Conservation (phyloP, 2,797 vertebrate species). For the Chrysocyon brachyurus region DNA sequence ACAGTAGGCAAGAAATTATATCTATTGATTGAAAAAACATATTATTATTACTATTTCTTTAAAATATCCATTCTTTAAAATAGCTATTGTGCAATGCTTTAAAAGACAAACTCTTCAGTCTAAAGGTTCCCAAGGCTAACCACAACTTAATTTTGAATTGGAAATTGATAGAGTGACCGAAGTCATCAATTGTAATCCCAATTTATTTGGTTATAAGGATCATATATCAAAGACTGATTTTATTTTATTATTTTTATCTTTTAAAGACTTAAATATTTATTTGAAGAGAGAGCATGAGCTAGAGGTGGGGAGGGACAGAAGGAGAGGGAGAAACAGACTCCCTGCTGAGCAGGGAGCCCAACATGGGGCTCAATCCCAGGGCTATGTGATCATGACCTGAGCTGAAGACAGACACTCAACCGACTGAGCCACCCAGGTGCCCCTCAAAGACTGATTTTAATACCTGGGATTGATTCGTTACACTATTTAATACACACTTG, state of each 20-base stretch:
- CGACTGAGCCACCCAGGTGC: no score
- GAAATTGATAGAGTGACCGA: neutral
- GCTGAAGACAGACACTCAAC: no score
- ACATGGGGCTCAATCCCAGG: no score
- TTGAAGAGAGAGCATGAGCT: no score
- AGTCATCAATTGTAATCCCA: neutral
- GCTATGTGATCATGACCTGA: no score
- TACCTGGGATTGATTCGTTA: conserved; percentile 2
- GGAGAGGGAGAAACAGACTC: no score
- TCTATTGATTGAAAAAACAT: neutral
- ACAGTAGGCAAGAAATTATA: neutral
- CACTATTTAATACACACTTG: neutral
- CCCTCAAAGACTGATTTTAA: neutral
- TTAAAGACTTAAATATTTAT: no score
- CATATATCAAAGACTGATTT: conserved; percentile 12
- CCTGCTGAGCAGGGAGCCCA: no score
- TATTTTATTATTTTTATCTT: neutral
- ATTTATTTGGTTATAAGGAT: conserved; percentile 49
- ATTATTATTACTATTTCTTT: neutral
- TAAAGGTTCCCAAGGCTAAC: conserved; percentile 26
- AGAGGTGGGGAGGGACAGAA: no score
- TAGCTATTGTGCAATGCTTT: conserved; percentile 8
- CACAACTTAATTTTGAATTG: conserved; percentile 50
- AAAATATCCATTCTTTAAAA: conserved; percentile 18
- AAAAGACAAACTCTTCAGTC: conserved; percentile 37